Base-by-base conservation (phyloP, 2,797 vertebrate species). In the Glyptemys insculpta region DNA sequence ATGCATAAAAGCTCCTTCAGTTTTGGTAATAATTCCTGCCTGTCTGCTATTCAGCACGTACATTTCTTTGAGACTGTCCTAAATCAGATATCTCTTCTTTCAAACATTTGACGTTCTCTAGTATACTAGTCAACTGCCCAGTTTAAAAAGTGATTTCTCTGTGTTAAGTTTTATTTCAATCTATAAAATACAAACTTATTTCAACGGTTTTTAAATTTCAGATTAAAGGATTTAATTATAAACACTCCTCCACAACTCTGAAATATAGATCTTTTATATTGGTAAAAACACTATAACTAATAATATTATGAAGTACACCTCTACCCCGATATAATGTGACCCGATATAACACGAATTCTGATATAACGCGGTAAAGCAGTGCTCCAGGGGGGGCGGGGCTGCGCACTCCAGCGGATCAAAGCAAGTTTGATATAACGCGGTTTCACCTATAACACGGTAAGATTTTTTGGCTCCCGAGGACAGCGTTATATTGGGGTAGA, bases 221-320 rank as follows among this genome's bases (percentile, higher is more conserved):
- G 88, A 96, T 94, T 94, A 91, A 92, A 14, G 92, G 59, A 96
- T 29, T 96, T 96, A 92, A 96, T 93, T 68, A 95, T 85, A 89
- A 93, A 91, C 31, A 92, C 10, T 18, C 52, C 80, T 91, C 88
- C 49, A 68, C 18, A 79, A 88, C 80, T 89, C 87, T 81, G 88
- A 80, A 94, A 95, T 79, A 54, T 72, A 79, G 92, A 91, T 88
- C 81, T 93, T 34, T 95, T 95, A 95, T 44, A 93, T 1, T 74
- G 53, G 94, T 86, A 91, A 95, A 85, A 94, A 91, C 85, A 91
- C 34, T 54, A 93, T 15, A 79, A 9, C 16, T 86, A 97, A 78
- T 78, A 96, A 79, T 83, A 76, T 41, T 86, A 93, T 59, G 74
- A 50, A 50, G 50, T 50, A 50, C 44, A 44, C 44, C 44, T 44